A percentile compares a stretch with the other conserved stretches of the same genome.
Evolutionary conservation across 2,797 vertebrate genomes (phyloP).

Genomic region (Sebastes diaconus): DNA sequence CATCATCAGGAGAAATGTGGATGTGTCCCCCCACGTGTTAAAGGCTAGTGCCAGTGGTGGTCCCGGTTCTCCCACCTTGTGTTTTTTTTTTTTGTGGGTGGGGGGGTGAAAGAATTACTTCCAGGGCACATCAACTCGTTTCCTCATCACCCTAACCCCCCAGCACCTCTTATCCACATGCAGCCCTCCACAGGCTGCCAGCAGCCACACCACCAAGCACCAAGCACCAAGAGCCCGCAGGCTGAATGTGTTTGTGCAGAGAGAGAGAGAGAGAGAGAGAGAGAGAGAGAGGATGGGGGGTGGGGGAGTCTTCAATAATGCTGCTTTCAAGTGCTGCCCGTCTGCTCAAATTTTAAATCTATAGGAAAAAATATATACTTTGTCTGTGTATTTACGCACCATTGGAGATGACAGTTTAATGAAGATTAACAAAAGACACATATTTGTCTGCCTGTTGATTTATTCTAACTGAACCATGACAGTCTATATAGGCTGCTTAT

Average conservation of each 20-base stretch:
- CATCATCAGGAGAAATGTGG: slow-evolving; percentile 18
- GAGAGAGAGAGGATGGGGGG: slow-evolving; percentile 32
- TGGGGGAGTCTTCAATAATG: slow-evolving; percentile 71
- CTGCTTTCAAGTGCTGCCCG: slow-evolving; percentile 53
- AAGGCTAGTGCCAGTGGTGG: slow-evolving; percentile 19
- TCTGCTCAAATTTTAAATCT: not conserved
- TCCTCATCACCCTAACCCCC: slow-evolving; percentile 75
- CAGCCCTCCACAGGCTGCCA: slow-evolving; percentile 33
- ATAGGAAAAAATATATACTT: too few species aligned
- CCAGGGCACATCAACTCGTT: slow-evolving; percentile 84
- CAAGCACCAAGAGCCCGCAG: slow-evolving; percentile 29
- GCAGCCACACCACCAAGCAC: slow-evolving; percentile 6
- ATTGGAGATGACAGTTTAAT: not conserved
- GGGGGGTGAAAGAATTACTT: slow-evolving; percentile 81
- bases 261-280: slow-evolving; percentile 17
- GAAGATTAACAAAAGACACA: not conserved
- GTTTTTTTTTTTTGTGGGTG: not conserved
- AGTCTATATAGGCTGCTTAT: too few species aligned
- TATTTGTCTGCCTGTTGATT: not conserved
- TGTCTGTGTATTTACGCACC: not conserved
- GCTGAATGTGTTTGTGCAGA: slow-evolving; percentile 71
- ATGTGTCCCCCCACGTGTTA: slow-evolving; percentile 64
- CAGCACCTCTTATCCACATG: slow-evolving; percentile 3
- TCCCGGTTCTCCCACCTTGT: slow-evolving; percentile 67
- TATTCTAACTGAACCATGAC: not conserved